phyloP scores from a whole-genome alignment of 1,140 invertebrate species.

The Reticulitermes speratus region DNA sequence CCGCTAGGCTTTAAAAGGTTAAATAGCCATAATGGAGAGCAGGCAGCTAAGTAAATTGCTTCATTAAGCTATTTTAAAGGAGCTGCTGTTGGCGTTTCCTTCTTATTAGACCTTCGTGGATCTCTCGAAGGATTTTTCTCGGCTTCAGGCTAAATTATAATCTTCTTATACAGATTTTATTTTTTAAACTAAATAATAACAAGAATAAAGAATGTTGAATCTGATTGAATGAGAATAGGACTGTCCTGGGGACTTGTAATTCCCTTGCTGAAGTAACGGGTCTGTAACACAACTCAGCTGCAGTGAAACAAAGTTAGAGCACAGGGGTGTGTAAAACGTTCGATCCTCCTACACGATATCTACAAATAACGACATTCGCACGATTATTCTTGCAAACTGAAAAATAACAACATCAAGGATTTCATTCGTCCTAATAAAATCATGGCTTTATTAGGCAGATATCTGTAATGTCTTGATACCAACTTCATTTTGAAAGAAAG shows the following conservation, averaged over 20 bases:
- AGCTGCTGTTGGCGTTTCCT: neutral
- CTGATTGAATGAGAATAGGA: conserved; percentile 2
- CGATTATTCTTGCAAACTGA: too few relatives aligned
- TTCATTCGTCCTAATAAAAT: too few relatives aligned
- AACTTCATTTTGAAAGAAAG: too few relatives aligned
- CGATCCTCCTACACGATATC: too few relatives aligned
- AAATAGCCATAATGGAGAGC: neutral
- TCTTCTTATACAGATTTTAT: neutral
- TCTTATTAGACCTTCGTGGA: neutral
- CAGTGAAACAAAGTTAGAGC: neutral
- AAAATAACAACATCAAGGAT: too few relatives aligned
- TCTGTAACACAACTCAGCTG: neutral
- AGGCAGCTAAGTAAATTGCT: neutral
- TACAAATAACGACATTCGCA: too few relatives aligned
- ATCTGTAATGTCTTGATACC: too few relatives aligned
- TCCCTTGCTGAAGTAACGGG: neutral
- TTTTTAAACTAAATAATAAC: conserved; percentile 15
- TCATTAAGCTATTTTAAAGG: neutral
- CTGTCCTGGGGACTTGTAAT: neutral
- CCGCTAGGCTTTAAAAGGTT: too few relatives aligned
- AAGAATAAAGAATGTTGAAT: neutral
- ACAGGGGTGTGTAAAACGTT: neutral
- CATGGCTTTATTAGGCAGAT: too few relatives aligned
- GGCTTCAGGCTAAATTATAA: conserved; percentile 10
- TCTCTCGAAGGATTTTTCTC: neutral